Percentiles rank a stretch among this genome's conserved stretches.
These are phyloP conservation scores for Microctonus hyperodae DNA, from an alignment of 2,888 invertebrate species.

Conservation along the genomic window DNA sequence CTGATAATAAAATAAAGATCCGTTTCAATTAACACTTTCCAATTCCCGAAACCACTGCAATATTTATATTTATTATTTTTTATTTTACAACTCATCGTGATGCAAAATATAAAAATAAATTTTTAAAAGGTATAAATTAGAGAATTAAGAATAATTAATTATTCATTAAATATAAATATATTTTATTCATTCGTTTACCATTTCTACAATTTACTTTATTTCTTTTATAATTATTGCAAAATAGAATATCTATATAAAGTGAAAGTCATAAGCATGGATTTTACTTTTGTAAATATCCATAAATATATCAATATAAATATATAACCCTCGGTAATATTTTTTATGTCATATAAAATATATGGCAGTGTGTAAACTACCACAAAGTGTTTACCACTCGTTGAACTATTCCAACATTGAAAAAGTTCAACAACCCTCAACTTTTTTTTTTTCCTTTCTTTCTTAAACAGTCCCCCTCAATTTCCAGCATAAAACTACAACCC, in stretches of 20 bases:
- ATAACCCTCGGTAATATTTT: too few relatives aligned
- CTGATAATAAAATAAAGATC: too few relatives aligned
- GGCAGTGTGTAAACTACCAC: conserved; percentile 25
- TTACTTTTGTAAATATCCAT: background rate
- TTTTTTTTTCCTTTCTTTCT: background rate
- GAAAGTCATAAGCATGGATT: conserved; percentile 7
- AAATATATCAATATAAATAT: too few relatives aligned
- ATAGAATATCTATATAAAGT: background rate
- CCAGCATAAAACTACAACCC: background rate
- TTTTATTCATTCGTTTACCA: background rate
- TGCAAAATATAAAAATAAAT: background rate
- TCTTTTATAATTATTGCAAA: conserved; percentile 16
- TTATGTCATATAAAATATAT: too few relatives aligned
- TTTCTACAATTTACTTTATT: background rate
- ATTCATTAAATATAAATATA: background rate
- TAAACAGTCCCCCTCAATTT: too few relatives aligned
- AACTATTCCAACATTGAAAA: conserved; percentile 21
- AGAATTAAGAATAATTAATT: background rate
- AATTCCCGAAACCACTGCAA: too few relatives aligned
- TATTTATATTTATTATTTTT: too few relatives aligned
- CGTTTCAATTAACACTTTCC: too few relatives aligned
- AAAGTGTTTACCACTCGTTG: conserved; percentile 51
- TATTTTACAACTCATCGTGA: background rate
- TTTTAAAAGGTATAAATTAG: background rate
- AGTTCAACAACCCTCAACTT: conserved; percentile 6